Evolutionary conservation across 2,888 invertebrate species (phyloP), one percentile per base, ranked within the genome.

Genomic region (Crepidodera aurea): DNA sequence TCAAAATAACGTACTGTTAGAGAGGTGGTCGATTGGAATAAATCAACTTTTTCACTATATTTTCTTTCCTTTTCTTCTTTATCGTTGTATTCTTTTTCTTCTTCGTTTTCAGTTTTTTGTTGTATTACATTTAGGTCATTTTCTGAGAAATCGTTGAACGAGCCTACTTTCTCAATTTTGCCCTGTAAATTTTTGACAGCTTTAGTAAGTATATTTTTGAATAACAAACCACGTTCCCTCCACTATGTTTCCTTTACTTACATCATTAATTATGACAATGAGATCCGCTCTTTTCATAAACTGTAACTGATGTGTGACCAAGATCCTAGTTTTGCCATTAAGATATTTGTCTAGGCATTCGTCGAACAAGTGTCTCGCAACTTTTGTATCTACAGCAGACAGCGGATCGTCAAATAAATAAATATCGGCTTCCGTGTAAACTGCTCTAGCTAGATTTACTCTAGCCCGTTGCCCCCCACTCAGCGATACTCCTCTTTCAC

Each of bases 231-330:
- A n/a, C n/a, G n/a, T n/a, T n/a, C n/a, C n/a, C n/a, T n/a, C n/a
- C n/a, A n/a, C n/a, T n/a, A n/a, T n/a, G n/a, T n/a, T n/a, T n/a
- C n/a, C n/a, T n/a, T n/a, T 13, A 68, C 73, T 73, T 64, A 75
- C 91, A 77, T 90, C 88, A 60, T 87, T 85, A 25, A 92, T 76
- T 48, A 90, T 84, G 64, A 91, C 78, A 57, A 91, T 85, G 60
- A 84, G 82, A 77, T 91, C 88, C 0, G 88, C 90, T 19, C 84
- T 76, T 70, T 87, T 87, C 39, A 91, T 83, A 73, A 90, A 91
- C 75, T 94, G 94, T 39, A 93, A 81, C 77, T 94, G 94, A 79
- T 95, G 94, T 0, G 94, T 94, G 61, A 93, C 91, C 12, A 94
- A 84, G 67, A 94, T 86, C 34, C 91, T 83, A 0, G 92, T 90